phyloP scores from a whole-genome alignment of 2,797 vertebrate species.

The Falco rusticolus region DNA sequence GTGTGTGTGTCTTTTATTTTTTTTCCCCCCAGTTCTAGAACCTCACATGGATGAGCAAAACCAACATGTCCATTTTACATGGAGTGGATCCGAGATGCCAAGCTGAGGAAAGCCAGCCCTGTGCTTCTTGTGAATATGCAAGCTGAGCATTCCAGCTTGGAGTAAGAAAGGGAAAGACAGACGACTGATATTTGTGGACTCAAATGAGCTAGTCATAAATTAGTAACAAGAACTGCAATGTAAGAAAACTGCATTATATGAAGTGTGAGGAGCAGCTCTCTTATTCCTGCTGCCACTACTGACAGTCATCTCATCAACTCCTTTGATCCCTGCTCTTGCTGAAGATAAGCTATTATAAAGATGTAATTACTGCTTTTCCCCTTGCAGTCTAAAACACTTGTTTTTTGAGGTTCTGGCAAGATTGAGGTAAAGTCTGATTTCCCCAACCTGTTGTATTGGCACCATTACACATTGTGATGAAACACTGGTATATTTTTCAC shows the following conservation, averaged over 20 bases:
- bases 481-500: background rate
- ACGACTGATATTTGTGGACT: background rate
- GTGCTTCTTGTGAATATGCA: background rate
- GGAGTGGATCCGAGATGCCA: background rate
- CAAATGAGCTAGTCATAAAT: background rate
- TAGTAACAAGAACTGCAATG: background rate
- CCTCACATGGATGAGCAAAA: background rate
- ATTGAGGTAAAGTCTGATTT: background rate
- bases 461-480: background rate
- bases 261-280: background rate
- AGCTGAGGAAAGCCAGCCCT: background rate
- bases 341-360: background rate
- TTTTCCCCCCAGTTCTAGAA: background rate
- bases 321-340: background rate
- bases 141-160: background rate
- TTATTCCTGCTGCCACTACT: background rate
- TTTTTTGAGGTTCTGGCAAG: background rate
- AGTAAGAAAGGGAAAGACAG: background rate
- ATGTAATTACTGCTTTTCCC: background rate
- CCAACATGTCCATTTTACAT: background rate
- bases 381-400: background rate
- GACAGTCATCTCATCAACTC: background rate
- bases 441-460: background rate
- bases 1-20: background rate
- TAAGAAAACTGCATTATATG: background rate